These are phyloP conservation scores for Melinaea menophilus DNA, from an alignment of 2,888 invertebrate species.

Conservation along the genomic window DNA sequence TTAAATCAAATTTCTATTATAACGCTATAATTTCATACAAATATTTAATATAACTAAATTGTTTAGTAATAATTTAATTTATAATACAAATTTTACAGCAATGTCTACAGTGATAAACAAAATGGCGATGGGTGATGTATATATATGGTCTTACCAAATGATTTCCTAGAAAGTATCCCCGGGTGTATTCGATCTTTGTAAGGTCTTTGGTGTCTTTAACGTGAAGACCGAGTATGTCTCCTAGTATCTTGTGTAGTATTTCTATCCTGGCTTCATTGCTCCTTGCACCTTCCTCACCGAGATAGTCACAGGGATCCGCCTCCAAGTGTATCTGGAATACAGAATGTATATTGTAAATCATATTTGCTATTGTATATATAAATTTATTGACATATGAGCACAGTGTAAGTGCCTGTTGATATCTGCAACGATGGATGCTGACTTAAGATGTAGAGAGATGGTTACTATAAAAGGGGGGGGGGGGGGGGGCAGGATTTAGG, in stretches of 20 bases:
- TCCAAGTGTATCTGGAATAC: conserved; percentile 85
- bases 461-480: too few species aligned
- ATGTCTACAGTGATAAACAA: conserved; percentile 40
- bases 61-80: background rate
- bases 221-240: conserved; percentile 82
- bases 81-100: conserved; percentile 41
- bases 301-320: conserved; percentile 81
- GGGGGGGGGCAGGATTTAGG: too few species aligned
- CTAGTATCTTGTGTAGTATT: conserved; percentile 86
- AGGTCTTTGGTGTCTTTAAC: conserved; percentile 63
- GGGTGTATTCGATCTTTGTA: conserved; percentile 70
- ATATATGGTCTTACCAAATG: conserved; percentile 81
- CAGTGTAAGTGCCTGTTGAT: too few species aligned
- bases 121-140: conserved; percentile 48
- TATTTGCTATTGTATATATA: too few species aligned
- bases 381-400: too few species aligned
- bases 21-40: conserved; percentile 16
- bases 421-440: too few species aligned
- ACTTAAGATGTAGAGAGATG: too few species aligned
- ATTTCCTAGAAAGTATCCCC: conserved; percentile 87
- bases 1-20: conserved; percentile 26
- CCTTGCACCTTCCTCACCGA: conserved; percentile 62
- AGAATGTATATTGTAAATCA: background rate
- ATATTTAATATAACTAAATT: conserved; percentile 1
- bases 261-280: conserved; percentile 84